These are phyloP conservation scores for Linnaemya vulpina DNA, from an alignment of 2,888 invertebrate species.

Conservation along the genomic window DNA sequence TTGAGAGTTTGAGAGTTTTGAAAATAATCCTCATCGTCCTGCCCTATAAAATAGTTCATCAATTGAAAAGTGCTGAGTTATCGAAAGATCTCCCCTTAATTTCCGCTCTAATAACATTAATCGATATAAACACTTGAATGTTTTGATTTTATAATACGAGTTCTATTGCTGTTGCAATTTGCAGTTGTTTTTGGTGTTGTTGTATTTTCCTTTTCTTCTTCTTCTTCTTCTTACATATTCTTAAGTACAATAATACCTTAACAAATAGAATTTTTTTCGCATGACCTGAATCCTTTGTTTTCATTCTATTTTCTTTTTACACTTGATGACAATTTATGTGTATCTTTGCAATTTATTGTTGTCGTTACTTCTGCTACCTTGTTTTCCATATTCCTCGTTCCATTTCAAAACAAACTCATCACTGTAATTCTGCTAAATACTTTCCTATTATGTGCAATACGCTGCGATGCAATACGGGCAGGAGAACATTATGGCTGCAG, in stretches of 20 bases:
- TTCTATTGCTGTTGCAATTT: background rate
- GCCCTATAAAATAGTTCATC: background rate
- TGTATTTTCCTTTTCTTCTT: constrained; percentile 17
- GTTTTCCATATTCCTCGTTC: background rate
- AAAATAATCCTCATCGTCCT: background rate
- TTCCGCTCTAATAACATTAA: constrained; percentile 44
- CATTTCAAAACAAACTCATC: constrained; percentile 37
- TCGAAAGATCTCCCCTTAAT: background rate
- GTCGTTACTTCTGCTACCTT: constrained; percentile 28
- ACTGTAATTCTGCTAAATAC: constrained; percentile 8
- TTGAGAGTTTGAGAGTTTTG: no score
- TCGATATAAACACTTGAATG: constrained; percentile 48
- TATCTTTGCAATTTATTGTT: constrained; percentile 61
- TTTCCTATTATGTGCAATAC: constrained; percentile 12
- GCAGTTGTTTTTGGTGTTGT: background rate
- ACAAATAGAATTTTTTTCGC: constrained; percentile 65
- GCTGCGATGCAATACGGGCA: constrained; percentile 8
- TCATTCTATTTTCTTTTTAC: constrained; percentile 52
- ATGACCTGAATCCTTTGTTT: constrained; percentile 72
- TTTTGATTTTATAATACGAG: constrained; percentile 35
- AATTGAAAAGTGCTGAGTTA: background rate
- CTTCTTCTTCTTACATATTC: constrained; percentile 29
- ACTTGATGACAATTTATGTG: constrained; percentile 71
- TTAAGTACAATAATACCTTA: constrained; percentile 57
- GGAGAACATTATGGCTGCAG: constrained; percentile 31